A percentile compares a stretch with the other conserved stretches of the same genome.
These are phyloP conservation scores for Calidris pugnax DNA, from an alignment of 2,113 vertebrate genomes.

Conservation along the genomic window DNA sequence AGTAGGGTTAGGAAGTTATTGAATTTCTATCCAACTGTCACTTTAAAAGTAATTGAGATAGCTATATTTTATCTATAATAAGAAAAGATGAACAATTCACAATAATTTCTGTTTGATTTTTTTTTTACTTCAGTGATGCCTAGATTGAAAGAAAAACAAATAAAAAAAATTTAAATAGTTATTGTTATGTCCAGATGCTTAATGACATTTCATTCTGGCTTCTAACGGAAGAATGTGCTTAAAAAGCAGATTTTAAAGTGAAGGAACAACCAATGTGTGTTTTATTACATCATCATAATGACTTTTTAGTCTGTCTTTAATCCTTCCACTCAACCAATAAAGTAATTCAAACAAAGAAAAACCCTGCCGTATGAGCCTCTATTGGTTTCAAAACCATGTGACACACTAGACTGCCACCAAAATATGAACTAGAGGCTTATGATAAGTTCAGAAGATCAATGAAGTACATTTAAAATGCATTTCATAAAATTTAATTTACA, in stretches of 20 bases:
- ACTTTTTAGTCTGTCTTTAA: conserved; percentile 22
- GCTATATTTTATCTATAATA: neutral
- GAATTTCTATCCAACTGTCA: neutral
- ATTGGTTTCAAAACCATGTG: neutral
- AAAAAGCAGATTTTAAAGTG: conserved; percentile 4
- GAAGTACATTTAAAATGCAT: conserved; percentile 7
- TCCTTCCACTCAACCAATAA: conserved; percentile 20
- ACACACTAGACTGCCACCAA: conserved; percentile 29
- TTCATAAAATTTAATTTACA: conserved; percentile 48
- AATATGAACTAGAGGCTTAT: conserved; percentile 26
- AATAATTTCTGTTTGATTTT: neutral
- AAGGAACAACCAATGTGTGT: neutral
- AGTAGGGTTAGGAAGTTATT: neutral
- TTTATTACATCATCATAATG: conserved; percentile 1
- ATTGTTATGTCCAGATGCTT: neutral
- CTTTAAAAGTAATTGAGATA: neutral
- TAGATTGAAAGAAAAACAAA: neutral
- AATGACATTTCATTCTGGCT: conserved; percentile 5
- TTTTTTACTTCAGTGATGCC: neutral
- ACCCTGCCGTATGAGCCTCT: neutral
- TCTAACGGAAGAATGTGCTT: neutral
- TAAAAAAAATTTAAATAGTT: neutral
- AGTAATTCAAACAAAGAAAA: conserved; percentile 43
- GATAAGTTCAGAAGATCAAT: conserved; percentile 45
- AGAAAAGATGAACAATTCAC: neutral